Percentiles rank a stretch among this genome's conserved stretches.
phyloP scores from a whole-genome alignment of 2,888 invertebrate genomes.

The Anticlea derivata region DNA sequence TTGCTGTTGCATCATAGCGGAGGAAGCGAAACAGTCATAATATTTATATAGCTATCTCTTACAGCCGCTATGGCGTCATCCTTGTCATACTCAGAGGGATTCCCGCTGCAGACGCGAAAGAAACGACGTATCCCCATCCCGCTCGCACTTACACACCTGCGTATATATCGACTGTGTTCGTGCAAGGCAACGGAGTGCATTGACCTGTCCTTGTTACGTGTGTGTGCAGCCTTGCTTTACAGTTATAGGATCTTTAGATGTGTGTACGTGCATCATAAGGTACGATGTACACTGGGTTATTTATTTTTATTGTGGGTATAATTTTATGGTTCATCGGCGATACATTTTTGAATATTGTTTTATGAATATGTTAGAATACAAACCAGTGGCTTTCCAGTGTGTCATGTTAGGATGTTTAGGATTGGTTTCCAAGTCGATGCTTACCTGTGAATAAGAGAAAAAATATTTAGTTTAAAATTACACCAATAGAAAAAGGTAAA shows the following conservation, averaged over 20 bases:
- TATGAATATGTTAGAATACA: slow-evolving; percentile 28
- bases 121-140: slow-evolving; percentile 48
- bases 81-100: slow-evolving; percentile 62
- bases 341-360: slow-evolving; percentile 31
- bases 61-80: slow-evolving; percentile 62
- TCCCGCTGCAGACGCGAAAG: slow-evolving; percentile 55
- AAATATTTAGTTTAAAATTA: background rate
- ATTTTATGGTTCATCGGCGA: slow-evolving; percentile 26
- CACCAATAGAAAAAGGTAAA: too few relatives aligned
- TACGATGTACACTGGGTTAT: slow-evolving; percentile 60
- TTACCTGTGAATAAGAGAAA: slow-evolving; percentile 49
- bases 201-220: slow-evolving; percentile 81
- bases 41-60: slow-evolving; percentile 78
- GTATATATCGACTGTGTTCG: slow-evolving; percentile 61
- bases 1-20: slow-evolving; percentile 79
- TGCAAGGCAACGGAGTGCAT: slow-evolving; percentile 82
- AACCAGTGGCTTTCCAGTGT: slow-evolving; percentile 36
- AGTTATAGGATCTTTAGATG: slow-evolving; percentile 67
- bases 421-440: slow-evolving; percentile 31
- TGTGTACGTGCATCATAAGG: slow-evolving; percentile 76
- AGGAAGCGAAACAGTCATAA: slow-evolving; percentile 83
- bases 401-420: slow-evolving; percentile 28
- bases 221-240: slow-evolving; percentile 83
- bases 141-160: slow-evolving; percentile 46
- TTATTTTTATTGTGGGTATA: slow-evolving; percentile 33